Evolutionary conservation across 2,113 vertebrate genomes (phyloP), one percentile per base, ranked within the genome.

Genomic region (Xenopus laevis): DNA sequence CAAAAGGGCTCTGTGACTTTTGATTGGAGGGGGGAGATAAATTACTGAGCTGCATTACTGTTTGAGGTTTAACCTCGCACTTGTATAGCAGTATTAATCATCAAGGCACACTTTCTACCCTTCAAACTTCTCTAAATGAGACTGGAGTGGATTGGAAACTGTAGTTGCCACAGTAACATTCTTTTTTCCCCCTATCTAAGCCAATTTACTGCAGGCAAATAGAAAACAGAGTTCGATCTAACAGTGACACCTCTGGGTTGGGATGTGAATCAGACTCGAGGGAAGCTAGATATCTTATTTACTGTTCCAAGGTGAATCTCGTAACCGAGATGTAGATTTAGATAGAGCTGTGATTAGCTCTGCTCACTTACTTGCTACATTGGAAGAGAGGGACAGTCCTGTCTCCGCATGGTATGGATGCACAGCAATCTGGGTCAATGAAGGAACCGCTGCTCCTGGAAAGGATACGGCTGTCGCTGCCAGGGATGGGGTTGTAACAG

Each of bases 351-450:
- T 50, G 47, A 13, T 50, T 16, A 13, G 47, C 4, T 50, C 18
- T 23, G 30, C 7, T 55, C 62, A 88, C 92, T 91, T 80, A 98
- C 96, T 94, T 82, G 96, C 93, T 81, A 98, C 96, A 10, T 96
- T 96, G 82, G 97, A 95, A 88, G 92, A 92, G 78, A 99, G 90
- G 2, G 97, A 95, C 70, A 99, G 87, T 67, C 93, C 95, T 0
- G 94, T 87, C 82, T 99, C 97, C 0, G 95, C 83, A 84, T 97
- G 96, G 81, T 98, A 99, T 13, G 97, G 97, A 81, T 99, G 96
- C 84, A 98, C 95, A 1, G 97, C 94, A 20, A 99, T 98, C 86
- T 97, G 97, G 0, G 97, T 93, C 96, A 99, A 96, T 84, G 97
- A 94, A 23, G 96, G 97, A 44, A 99, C 94, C 0, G 96, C 93